phyloP scores from a whole-genome alignment of 1,140 invertebrate genomes.

The Xylocopa sonorina region DNA sequence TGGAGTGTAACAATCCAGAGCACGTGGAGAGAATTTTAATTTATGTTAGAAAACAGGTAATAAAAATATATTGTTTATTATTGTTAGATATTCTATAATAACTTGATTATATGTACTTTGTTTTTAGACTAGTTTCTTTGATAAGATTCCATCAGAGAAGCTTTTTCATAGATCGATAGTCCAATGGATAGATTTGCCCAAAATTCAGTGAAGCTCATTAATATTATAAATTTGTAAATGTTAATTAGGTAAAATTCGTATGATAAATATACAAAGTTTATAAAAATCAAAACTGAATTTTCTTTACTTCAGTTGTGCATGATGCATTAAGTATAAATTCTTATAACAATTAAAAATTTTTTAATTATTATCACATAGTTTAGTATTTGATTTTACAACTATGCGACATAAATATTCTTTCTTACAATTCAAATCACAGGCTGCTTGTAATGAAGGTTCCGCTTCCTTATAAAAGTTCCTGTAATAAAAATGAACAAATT shows the following conservation, averaged over 20 bases:
- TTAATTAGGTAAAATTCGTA: constrained; percentile 10
- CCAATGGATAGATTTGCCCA: constrained; percentile 72
- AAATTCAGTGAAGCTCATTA: constrained; percentile 6
- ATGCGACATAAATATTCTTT: constrained; percentile 42
- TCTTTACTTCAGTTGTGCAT: neutral
- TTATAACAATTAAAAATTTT: neutral
- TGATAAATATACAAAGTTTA: constrained; percentile 17
- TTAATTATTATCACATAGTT: constrained; percentile 3
- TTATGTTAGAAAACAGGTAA: constrained; percentile 88
- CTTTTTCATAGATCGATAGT: constrained; percentile 76
- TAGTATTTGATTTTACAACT: constrained; percentile 2
- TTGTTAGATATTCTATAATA: neutral
- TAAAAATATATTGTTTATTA: constrained; percentile 43
- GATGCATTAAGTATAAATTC: neutral
- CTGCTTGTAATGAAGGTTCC: constrained; percentile 79
- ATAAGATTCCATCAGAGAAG: constrained; percentile 76
- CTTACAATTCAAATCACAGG: constrained; percentile 84
- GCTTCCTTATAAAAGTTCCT: constrained; percentile 83
- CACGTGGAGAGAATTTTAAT: constrained; percentile 86
- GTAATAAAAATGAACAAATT: constrained; percentile 55
- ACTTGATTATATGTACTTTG: constrained; percentile 34
- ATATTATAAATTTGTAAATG: constrained; percentile 28
- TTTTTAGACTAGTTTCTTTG: constrained; percentile 75
- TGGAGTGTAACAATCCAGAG: constrained; percentile 84
- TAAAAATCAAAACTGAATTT: neutral